A percentile compares a stretch with the other conserved stretches of the same genome.
Evolutionary conservation across 2,797 vertebrate species (phyloP).

Genomic region (Pterois miles): DNA sequence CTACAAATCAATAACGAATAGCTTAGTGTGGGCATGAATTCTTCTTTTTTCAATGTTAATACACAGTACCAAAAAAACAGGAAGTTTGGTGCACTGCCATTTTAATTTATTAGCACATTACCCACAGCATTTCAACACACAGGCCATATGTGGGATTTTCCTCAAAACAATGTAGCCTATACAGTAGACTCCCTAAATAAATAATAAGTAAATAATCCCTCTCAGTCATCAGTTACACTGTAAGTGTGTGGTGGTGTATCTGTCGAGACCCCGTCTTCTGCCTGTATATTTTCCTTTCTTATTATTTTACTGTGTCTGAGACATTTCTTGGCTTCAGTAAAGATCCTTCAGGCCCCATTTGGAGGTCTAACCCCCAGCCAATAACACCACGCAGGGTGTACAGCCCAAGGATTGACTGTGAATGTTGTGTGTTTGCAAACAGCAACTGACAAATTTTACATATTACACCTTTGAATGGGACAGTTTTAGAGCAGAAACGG

Average conservation of each 20-base stretch:
- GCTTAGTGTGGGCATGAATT: not conserved
- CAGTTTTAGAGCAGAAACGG: not conserved
- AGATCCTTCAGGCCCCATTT: not conserved
- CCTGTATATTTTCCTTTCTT: accelerated
- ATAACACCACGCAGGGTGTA: accelerated
- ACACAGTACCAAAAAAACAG: not conserved
- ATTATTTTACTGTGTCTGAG: not conserved
- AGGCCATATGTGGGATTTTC: not conserved
- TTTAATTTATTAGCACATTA: not conserved
- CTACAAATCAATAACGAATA: not conserved
- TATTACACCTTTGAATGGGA: not conserved
- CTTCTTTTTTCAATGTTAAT: not conserved
- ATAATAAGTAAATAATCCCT: not conserved
- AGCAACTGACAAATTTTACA: not conserved
- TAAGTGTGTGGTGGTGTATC: not conserved
- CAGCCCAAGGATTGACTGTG: not conserved
- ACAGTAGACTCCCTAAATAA: too few species aligned
- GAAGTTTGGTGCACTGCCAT: not conserved
- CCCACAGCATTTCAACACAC: not conserved
- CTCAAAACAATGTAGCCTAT: too few species aligned
- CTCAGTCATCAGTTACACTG: not conserved
- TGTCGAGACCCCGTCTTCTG: not conserved
- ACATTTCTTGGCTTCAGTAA: too few species aligned
- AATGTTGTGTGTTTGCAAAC: not conserved
- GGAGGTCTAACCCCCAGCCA: not conserved